Percentiles rank a stretch among this genome's conserved stretches.
These are phyloP conservation scores for Platynereis dumerilii DNA, from an alignment of 2,888 invertebrate genomes.

Conservation along the genomic window DNA sequence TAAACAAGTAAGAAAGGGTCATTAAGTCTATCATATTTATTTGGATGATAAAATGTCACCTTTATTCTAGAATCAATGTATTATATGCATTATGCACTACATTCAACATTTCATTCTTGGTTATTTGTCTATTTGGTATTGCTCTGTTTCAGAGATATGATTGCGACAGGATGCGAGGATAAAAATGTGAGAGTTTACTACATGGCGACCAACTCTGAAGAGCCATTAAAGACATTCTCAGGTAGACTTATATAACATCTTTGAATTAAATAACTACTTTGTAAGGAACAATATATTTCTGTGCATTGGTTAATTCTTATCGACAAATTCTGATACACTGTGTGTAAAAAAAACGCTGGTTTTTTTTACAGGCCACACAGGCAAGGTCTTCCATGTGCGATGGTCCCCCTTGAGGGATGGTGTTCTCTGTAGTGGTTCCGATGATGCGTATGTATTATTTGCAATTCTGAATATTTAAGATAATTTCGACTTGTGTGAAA, in stretches of 20 bases:
- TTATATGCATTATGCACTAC: not conserved
- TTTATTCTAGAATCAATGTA: not conserved
- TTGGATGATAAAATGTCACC: too few species aligned
- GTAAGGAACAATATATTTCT: not conserved
- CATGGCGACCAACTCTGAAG: slow-evolving; percentile 51
- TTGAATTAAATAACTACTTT: not conserved
- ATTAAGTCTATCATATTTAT: too few species aligned
- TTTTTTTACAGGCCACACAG: slow-evolving; percentile 57
- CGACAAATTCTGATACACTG: too few species aligned
- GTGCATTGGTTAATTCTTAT: too few species aligned
- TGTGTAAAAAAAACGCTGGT: too few species aligned
- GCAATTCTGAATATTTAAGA: too few species aligned
- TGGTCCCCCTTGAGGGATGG: slow-evolving; percentile 64
- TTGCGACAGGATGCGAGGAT: slow-evolving; percentile 65
- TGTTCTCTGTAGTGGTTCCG: slow-evolving; percentile 63
- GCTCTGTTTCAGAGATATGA: slow-evolving; percentile 57
- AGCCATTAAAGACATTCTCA: slow-evolving; percentile 58
- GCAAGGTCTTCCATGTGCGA: slow-evolving; percentile 63
- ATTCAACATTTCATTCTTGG: not conserved
- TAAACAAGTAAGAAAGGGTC: slow-evolving; percentile 54
- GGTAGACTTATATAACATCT: slow-evolving; percentile 39
- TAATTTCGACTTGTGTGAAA: too few species aligned
- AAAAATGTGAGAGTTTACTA: slow-evolving; percentile 60
- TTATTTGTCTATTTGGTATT: too few species aligned
- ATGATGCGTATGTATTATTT: slow-evolving; percentile 58